A percentile compares a stretch with the other conserved stretches of the same genome.
Evolutionary conservation across 1,140 invertebrate species (phyloP).

Genomic region (Drosophila takahashii): DNA sequence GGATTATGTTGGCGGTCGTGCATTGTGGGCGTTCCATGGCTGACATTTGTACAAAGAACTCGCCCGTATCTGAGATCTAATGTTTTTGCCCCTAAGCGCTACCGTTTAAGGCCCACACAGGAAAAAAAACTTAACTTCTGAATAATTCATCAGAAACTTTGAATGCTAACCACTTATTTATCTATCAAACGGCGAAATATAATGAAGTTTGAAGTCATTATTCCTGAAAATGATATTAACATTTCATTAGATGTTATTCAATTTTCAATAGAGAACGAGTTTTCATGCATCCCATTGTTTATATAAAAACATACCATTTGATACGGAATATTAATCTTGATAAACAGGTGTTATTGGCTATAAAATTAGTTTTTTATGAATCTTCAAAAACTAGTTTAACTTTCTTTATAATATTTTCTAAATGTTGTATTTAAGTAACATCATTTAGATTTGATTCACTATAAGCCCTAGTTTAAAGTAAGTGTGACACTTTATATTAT

Average conservation of each 20-base stretch:
- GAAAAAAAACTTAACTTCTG: conserved; percentile 10
- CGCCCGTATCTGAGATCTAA: conserved; percentile 53
- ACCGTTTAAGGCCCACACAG: conserved; percentile 57
- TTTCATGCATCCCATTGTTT: background rate
- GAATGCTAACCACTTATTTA: background rate
- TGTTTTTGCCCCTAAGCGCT: conserved; percentile 57
- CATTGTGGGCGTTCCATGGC: conserved; percentile 71
- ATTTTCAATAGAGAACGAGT: background rate
- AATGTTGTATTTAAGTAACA: too few relatives aligned
- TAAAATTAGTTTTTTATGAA: background rate
- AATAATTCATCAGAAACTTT: conserved; percentile 15
- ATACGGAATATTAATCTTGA: background rate
- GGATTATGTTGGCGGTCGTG: conserved; percentile 60
- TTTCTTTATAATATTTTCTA: background rate
- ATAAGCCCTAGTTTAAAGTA: too few relatives aligned
- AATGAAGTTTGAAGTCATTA: background rate
- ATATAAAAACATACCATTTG: background rate
- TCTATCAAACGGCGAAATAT: background rate
- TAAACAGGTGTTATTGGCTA: background rate
- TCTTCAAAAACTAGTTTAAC: background rate
- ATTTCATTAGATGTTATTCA: background rate
- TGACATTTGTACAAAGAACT: conserved; percentile 70
- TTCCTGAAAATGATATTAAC: background rate
- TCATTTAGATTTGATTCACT: too few relatives aligned
- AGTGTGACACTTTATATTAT: too few relatives aligned